phyloP scores from a whole-genome alignment of 2,797 vertebrate species.

The Spinus pinus region DNA sequence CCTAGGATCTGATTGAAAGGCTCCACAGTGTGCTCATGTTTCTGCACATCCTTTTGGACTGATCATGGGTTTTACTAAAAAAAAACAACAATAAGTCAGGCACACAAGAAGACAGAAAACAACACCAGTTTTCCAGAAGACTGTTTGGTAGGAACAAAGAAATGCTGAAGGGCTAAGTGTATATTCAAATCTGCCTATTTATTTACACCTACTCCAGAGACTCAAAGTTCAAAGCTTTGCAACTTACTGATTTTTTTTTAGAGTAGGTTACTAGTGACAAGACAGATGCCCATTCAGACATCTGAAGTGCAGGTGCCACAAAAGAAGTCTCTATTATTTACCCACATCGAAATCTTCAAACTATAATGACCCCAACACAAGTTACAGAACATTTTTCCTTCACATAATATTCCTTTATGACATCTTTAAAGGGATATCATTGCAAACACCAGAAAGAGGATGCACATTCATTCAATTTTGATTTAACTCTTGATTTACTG shows the following conservation, averaged over 20 bases:
- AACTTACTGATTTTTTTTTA: neutral
- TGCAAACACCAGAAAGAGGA: neutral
- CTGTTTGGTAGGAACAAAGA: neutral
- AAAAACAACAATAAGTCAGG: neutral
- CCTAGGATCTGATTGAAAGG: neutral
- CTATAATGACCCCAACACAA: neutral
- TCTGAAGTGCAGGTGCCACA: neutral
- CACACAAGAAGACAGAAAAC: neutral
- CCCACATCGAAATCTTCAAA: neutral
- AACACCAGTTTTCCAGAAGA: neutral
- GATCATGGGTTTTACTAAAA: neutral
- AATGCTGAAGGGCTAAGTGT: neutral
- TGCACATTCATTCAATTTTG: neutral
- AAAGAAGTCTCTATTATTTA: neutral
- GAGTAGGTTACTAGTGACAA: neutral
- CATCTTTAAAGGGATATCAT: neutral
- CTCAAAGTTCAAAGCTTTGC: neutral
- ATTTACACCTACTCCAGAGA: neutral
- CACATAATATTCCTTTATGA: neutral
- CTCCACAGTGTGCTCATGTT: neutral
- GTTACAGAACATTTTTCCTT: neutral
- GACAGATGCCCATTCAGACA: neutral
- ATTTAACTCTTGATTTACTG: constrained; percentile 54
- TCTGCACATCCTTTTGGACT: neutral
- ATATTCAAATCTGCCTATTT: neutral